Evolutionary conservation across 2,888 invertebrate species (phyloP).

Genomic region (Amaurobius ferox): DNA sequence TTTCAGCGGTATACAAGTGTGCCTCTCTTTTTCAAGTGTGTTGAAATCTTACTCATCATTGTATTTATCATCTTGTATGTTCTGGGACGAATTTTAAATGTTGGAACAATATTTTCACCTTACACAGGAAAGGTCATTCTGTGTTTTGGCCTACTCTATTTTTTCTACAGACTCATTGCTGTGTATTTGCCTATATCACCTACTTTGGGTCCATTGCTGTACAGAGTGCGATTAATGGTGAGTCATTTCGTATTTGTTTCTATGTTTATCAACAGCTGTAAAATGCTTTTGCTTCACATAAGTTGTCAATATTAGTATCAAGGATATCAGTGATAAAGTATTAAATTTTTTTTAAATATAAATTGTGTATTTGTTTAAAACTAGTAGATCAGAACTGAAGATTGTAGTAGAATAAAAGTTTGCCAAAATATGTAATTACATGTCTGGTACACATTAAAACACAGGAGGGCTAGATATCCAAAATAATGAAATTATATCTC

Average conservation of each 20-base stretch:
- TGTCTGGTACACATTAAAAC: too few species aligned
- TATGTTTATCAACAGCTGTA: too few species aligned
- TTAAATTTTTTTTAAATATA: too few species aligned
- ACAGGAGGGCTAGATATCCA: too few species aligned
- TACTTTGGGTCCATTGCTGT: slow-evolving; percentile 78
- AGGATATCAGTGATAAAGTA: too few species aligned
- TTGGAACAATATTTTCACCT: slow-evolving; percentile 73
- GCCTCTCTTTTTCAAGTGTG: slow-evolving; percentile 73
- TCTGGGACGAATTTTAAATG: slow-evolving; percentile 75
- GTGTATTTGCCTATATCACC: slow-evolving; percentile 79
- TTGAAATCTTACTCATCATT: slow-evolving; percentile 74
- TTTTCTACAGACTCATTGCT: slow-evolving; percentile 79
- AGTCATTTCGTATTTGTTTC: slow-evolving; percentile 38
- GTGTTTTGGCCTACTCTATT: slow-evolving; percentile 78
- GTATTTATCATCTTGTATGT: slow-evolving; percentile 76
- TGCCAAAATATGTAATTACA: too few species aligned
- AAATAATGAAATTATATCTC: too few species aligned
- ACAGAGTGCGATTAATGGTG: slow-evolving; percentile 78
- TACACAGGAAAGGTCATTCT: slow-evolving; percentile 77
- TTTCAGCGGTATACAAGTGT: slow-evolving; percentile 74
- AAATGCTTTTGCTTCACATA: too few species aligned
- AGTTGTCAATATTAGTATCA: too few species aligned
- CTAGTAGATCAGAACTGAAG: too few species aligned
- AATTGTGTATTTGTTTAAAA: too few species aligned
- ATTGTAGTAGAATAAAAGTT: too few species aligned